Evolutionary conservation across 2,797 vertebrate species (phyloP).

Genomic region (Picus viridis): DNA sequence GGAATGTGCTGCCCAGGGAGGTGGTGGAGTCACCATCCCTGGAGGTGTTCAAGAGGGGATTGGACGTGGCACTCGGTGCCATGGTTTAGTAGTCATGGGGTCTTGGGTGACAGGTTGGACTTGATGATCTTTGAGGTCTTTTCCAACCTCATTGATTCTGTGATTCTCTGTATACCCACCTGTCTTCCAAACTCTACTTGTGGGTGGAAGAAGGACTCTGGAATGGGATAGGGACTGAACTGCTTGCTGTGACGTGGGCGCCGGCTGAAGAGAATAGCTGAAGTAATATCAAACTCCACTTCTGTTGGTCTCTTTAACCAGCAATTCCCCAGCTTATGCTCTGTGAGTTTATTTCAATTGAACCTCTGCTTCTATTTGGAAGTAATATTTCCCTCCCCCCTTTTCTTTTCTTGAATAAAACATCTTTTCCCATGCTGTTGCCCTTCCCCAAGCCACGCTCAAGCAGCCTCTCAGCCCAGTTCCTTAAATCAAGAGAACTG

Average conservation of each 20-base stretch:
- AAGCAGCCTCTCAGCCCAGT: neutral
- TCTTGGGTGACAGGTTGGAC: too few relatives aligned
- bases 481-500: conserved; percentile 40
- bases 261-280: neutral
- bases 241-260: neutral
- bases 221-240: too few relatives aligned
- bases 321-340: neutral
- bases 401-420: conserved; percentile 60
- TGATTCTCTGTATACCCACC: too few relatives aligned
- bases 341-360: conserved; percentile 16
- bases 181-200: too few relatives aligned
- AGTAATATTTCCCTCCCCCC: neutral
- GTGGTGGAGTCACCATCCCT: too few relatives aligned
- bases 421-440: neutral
- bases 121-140: too few relatives aligned
- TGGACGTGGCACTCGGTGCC: too few relatives aligned
- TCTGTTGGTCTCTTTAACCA: neutral
- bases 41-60: too few relatives aligned
- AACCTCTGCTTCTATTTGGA: conserved; percentile 5
- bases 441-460: conserved; percentile 7
- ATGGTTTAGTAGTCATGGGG: too few relatives aligned
- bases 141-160: too few relatives aligned
- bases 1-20: too few relatives aligned
- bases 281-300: neutral
- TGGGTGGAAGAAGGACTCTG: too few relatives aligned